Conservation (phyloP, 2,888 invertebrate species). For the Hyposoter didymator region DNA sequence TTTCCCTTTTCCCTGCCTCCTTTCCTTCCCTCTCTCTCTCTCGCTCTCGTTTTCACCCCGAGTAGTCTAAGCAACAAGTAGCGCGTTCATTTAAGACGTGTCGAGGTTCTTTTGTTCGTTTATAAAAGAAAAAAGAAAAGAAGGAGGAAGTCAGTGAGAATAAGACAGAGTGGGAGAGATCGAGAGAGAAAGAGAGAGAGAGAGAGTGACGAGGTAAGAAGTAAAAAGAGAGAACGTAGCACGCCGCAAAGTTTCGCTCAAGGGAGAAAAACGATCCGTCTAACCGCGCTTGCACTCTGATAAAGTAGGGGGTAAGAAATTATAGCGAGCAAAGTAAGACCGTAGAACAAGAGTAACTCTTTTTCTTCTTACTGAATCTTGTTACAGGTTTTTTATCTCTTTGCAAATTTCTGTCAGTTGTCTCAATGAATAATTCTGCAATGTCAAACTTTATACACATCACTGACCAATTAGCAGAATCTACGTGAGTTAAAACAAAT, state of each 20-base stretch:
- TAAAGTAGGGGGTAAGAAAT: slow-evolving; percentile 42
- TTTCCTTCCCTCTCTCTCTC: slow-evolving; percentile 27
- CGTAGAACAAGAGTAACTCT: slow-evolving; percentile 41
- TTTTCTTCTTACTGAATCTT: slow-evolving; percentile 25
- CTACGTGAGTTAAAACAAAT: background rate
- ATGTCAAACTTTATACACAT: background rate
- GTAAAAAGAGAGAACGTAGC: slow-evolving; percentile 42
- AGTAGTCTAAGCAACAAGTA: slow-evolving; percentile 83
- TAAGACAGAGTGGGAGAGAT: slow-evolving; percentile 41
- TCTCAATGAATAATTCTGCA: slow-evolving; percentile 23
- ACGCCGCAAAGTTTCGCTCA: slow-evolving; percentile 80
- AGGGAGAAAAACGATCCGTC: slow-evolving; percentile 76
- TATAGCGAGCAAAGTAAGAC: slow-evolving; percentile 57
- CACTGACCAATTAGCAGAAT: background rate
- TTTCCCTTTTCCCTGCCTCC: slow-evolving; percentile 39
- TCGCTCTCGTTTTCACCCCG: slow-evolving; percentile 69
- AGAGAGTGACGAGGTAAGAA: slow-evolving; percentile 38
- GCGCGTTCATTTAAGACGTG: slow-evolving; percentile 85
- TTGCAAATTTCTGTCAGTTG: slow-evolving; percentile 2
- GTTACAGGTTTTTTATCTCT: slow-evolving; percentile 20
- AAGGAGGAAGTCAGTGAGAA: slow-evolving; percentile 44
- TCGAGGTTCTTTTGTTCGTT: slow-evolving; percentile 84
- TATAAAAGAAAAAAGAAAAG: slow-evolving; percentile 76
- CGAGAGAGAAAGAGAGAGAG: background rate
- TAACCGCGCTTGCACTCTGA: slow-evolving; percentile 49